phyloP scores from a whole-genome alignment of 2,113 vertebrate species.

The Macquaria ambigua region DNA sequence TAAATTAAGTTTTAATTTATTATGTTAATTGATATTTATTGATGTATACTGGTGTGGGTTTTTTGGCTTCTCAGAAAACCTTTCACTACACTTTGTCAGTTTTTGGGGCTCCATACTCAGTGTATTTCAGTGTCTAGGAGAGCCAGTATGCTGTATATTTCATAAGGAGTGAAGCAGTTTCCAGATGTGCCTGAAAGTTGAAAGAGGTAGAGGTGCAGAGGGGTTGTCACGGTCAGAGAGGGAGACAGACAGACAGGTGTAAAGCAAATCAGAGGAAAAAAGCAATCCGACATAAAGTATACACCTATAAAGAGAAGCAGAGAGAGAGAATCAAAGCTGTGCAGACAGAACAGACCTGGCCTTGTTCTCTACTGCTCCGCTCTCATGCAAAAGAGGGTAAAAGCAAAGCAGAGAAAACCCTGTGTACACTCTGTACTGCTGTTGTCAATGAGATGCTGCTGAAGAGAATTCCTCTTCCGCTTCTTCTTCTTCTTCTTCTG shows the following conservation, averaged over 20 bases:
- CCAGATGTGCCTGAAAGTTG: not conserved
- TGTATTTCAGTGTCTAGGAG: not conserved
- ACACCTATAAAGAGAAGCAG: not conserved
- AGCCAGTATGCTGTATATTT: not conserved
- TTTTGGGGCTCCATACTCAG: not conserved
- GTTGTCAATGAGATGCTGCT: constrained; percentile 3
- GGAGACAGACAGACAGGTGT: not conserved
- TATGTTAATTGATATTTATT: not conserved
- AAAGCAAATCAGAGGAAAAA: constrained; percentile 19
- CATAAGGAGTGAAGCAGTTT: not conserved
- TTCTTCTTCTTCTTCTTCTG: not conserved
- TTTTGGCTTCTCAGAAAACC: not conserved
- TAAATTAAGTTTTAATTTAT: not conserved
- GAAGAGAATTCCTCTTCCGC: constrained; percentile 1
- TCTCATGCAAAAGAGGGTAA: not conserved
- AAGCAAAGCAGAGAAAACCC: not conserved
- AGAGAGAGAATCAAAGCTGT: constrained; percentile 23
- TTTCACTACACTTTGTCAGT: not conserved
- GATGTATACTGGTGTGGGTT: too few relatives aligned
- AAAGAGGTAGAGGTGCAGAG: not conserved
- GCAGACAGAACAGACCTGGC: constrained; percentile 42
- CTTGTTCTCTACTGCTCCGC: constrained; percentile 54
- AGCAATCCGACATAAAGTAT: constrained; percentile 2
- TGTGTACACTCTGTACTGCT: constrained; percentile 17
- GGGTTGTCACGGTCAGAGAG: not conserved